A percentile compares a stretch with the other conserved stretches of the same genome.
Evolutionary conservation across 2,113 vertebrate genomes (phyloP).

Genomic region (Brachirus orientalis): DNA sequence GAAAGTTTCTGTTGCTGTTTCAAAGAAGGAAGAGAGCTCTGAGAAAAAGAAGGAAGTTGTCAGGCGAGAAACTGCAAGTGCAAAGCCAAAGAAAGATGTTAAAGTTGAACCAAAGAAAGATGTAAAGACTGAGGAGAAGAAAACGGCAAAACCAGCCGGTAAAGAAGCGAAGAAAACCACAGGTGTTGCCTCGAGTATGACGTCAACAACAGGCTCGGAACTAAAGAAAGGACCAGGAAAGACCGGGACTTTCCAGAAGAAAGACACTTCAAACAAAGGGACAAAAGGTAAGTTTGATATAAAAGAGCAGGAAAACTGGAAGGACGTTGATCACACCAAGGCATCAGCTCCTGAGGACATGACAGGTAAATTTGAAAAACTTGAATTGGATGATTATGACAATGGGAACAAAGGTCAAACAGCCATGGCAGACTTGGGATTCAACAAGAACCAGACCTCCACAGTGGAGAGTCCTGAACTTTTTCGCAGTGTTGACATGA

Average conservation of each 20-base stretch:
- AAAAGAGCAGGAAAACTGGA: slow-evolving; percentile 68
- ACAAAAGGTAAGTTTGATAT: slow-evolving; percentile 55
- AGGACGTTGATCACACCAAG: no score
- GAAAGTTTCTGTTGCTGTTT: slow-evolving; percentile 35
- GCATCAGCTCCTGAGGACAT: slow-evolving; percentile 75
- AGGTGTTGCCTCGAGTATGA: slow-evolving; percentile 11
- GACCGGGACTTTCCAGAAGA: slow-evolving; percentile 73
- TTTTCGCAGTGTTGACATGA: slow-evolving; percentile 18
- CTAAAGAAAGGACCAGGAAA: slow-evolving; percentile 57
- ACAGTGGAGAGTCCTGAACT: slow-evolving; percentile 72
- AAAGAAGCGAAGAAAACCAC: slow-evolving; percentile 76
- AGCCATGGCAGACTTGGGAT: not conserved
- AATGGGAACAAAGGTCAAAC: slow-evolving; percentile 14
- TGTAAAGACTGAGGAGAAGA: slow-evolving; percentile 79
- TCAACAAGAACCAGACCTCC: slow-evolving; percentile 7
- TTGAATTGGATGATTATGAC: slow-evolving; percentile 26
- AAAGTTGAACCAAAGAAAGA: slow-evolving; percentile 82
- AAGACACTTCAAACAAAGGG: slow-evolving; percentile 56
- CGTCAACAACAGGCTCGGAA: slow-evolving; percentile 19
- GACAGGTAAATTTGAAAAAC: slow-evolving; percentile 58
- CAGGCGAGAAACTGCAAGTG: slow-evolving; percentile 65
- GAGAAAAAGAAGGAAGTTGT: slow-evolving; percentile 72
- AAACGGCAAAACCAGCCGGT: slow-evolving; percentile 42
- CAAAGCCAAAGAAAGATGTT: slow-evolving; percentile 81
- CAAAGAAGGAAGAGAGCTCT: slow-evolving; percentile 71